Base-by-base conservation (phyloP, 2,888 invertebrate species). In the Apamea sordens region DNA sequence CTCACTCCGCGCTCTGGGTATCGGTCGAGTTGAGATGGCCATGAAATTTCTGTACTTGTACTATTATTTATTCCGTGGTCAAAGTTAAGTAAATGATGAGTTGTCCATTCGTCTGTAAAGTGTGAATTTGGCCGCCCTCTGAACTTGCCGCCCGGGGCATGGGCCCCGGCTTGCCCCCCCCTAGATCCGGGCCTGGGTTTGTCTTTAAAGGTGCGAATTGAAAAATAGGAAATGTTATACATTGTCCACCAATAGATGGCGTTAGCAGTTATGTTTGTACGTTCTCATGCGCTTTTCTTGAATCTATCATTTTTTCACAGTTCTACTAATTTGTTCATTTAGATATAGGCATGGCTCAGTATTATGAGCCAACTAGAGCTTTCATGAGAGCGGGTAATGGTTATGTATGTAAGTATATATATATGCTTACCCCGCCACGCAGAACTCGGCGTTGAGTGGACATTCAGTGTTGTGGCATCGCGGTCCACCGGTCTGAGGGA, bases 361-460 rank as follows among this genome's bases (percentile, higher is more conserved):
- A 68, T 6, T n/a, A n/a, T 5, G 5, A 10, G n/a, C 41, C n/a
- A 36, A 28, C 21, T 32, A 21, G 11, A 32, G 18, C 32, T 10
- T 53, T 21, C 21, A n/a, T n/a, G n/a, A n/a, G n/a, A n/a, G n/a
- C n/a, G 64, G 6, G 32, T 36, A 11, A 11, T 32, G 18, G 13
- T 67, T 32, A 8, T 18, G 21, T 47, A 15, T 18, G 72, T 47
- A 32, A 36, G 15, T 44, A n/a, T 64, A 50, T 50, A 8, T 10
- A n/a, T 44, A n/a, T n/a, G 78, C 92, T 93, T 83, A 97, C 97
- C 97, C 97, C 0, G 93, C 89, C n/a, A 97, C 97, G 77, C 94
- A 93, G 93, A 94, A 97, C 78, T 88, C 83, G 0, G 96, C 97
- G 8, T 91, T 89, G 32, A 92, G 90, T 10, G 95, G 95, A 82